Percentiles rank a stretch among this genome's conserved stretches.
phyloP scores from a whole-genome alignment of 2,797 vertebrate species.

The Squalus acanthias region DNA sequence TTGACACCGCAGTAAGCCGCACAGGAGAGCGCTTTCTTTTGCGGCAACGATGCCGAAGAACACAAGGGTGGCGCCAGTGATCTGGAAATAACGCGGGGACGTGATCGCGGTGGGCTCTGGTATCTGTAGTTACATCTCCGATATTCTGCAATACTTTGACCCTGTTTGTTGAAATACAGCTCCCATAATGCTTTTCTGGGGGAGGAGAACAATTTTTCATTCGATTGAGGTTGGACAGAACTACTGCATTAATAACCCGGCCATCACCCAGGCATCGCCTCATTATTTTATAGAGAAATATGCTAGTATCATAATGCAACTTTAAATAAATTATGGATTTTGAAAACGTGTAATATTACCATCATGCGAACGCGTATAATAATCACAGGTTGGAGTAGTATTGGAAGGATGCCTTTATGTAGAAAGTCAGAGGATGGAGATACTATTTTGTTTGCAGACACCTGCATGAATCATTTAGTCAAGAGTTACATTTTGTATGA shows the following conservation, averaged over 20 bases:
- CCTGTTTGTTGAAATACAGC: background rate
- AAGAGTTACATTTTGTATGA: background rate
- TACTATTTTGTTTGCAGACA: background rate
- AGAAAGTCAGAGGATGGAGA: background rate
- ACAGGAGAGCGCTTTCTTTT: background rate
- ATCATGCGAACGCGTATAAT: background rate
- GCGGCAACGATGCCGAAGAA: background rate
- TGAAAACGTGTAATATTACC: background rate
- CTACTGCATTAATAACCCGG: background rate
- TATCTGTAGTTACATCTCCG: constrained; percentile 30
- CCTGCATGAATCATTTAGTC: background rate
- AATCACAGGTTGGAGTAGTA: background rate
- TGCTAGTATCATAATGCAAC: too few species aligned
- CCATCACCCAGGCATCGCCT: background rate
- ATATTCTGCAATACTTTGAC: background rate
- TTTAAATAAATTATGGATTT: background rate
- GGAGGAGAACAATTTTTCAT: background rate
- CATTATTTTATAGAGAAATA: background rate
- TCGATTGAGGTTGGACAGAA: background rate
- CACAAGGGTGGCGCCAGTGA: constrained; percentile 35
- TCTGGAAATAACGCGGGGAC: constrained; percentile 24
- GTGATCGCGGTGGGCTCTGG: constrained; percentile 24
- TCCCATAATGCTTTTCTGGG: constrained; percentile 15
- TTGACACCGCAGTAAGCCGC: constrained; percentile 25
- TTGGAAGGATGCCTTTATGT: background rate